phyloP scores from a whole-genome alignment of 2,888 invertebrate genomes.

The Cancer borealis region DNA sequence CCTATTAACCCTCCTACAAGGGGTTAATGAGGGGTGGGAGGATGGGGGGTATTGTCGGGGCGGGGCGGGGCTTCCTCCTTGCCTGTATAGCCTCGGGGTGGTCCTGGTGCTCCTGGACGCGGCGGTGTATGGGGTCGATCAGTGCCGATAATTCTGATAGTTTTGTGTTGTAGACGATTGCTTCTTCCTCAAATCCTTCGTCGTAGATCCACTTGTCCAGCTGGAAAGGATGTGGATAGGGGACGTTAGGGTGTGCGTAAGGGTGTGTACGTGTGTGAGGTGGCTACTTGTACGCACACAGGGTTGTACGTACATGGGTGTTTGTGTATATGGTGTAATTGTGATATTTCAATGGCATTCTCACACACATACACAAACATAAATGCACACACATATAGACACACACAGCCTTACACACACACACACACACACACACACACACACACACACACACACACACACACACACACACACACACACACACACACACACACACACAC shows the following conservation, averaged over 20 bases:
- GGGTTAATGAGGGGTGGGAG: too few species aligned
- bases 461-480: too few species aligned
- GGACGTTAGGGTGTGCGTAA: background rate
- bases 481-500: too few species aligned
- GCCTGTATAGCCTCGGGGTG: slow-evolving; percentile 91
- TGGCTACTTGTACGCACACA: background rate
- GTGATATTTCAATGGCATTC: too few species aligned
- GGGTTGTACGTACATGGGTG: background rate
- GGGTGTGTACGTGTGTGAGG: background rate
- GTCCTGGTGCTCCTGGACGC: slow-evolving; percentile 93
- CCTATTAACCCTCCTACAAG: too few species aligned
- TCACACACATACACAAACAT: too few species aligned
- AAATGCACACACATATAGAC: too few species aligned
- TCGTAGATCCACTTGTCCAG: slow-evolving; percentile 96
- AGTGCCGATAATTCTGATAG: slow-evolving; percentile 86
- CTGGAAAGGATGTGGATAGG: slow-evolving; percentile 77
- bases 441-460: too few species aligned
- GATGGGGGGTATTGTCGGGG: background rate
- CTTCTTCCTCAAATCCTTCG: slow-evolving; percentile 91
- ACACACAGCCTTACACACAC: too few species aligned
- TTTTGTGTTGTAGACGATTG: slow-evolving; percentile 89
- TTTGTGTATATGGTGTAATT: background rate
- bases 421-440: background rate
- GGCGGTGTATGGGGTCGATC: slow-evolving; percentile 87
- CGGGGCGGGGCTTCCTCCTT: slow-evolving; percentile 55